These are phyloP conservation scores for Cladorhizidae sp. DNA, from an alignment of 37 sponge, comb jelly and placozoan species.

Conservation along the genomic window DNA sequence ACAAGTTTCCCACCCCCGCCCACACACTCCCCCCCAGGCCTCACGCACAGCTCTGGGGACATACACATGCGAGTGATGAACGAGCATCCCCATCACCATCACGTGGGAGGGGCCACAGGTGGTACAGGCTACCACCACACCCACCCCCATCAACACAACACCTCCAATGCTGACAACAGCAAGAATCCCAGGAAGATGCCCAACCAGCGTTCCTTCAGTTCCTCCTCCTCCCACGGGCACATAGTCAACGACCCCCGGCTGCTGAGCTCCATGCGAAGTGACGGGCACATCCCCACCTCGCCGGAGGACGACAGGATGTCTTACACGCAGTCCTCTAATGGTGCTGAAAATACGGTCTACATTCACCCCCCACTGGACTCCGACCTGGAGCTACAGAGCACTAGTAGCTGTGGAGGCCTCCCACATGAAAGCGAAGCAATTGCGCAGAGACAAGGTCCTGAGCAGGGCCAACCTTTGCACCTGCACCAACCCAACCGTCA, in stretches of 20 bases:
- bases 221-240: neutral
- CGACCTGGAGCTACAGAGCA: slow-evolving; percentile 20
- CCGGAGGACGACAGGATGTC: neutral
- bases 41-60: slow-evolving; percentile 22
- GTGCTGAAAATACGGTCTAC: slow-evolving; percentile 6
- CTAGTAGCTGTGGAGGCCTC: neutral
- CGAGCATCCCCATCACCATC: neutral
- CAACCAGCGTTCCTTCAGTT: slow-evolving; percentile 11
- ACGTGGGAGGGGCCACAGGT: too few species aligned
- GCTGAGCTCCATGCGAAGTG: slow-evolving; percentile 10
- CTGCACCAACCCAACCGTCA: slow-evolving; percentile 2
- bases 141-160: too few species aligned
- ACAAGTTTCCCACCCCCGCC: slow-evolving; percentile 21
- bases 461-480: neutral
- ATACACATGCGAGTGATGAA: neutral
- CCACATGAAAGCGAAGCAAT: neutral
- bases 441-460: neutral
- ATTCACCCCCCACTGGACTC: slow-evolving; percentile 42
- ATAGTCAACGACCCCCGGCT: neutral
- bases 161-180: neutral
- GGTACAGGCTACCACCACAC: too few species aligned
- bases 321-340: neutral
- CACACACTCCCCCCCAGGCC: slow-evolving; percentile 29
- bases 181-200: neutral
- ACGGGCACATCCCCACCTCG: neutral